Percentiles rank a stretch among this genome's conserved stretches.
Evolutionary conservation across 2,113 vertebrate species (phyloP).

Genomic region (Prietella phreatophila): DNA sequence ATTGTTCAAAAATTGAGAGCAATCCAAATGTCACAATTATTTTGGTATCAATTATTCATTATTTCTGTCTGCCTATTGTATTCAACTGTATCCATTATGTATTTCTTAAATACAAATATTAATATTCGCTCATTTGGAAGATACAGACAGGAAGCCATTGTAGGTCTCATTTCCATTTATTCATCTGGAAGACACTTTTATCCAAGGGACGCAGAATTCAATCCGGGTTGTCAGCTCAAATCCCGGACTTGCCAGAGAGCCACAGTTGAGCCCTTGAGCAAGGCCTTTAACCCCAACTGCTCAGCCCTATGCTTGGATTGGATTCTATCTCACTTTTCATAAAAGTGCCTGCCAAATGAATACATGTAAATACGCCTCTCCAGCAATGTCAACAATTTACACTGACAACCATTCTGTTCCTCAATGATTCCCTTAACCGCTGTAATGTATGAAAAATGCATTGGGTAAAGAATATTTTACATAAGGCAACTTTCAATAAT

Average conservation of each 20-base stretch:
- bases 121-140: neutral
- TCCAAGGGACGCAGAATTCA: neutral
- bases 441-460: too few relatives aligned
- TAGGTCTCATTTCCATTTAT: neutral
- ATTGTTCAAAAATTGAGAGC: neutral
- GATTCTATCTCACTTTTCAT: neutral
- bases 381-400: neutral
- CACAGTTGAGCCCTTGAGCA: neutral
- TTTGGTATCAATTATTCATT: neutral
- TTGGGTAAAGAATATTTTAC: neutral
- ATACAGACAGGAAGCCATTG: neutral
- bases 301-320: neutral
- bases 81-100: neutral
- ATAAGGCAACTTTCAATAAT: neutral
- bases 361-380: neutral
- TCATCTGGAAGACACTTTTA: neutral
- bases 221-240: neutral
- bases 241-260: neutral
- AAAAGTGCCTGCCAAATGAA: neutral
- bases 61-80: neutral
- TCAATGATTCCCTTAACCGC: neutral
- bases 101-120: neutral
- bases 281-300: neutral
- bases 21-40: neutral
- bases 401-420: neutral